Evolutionary conservation across 2,888 invertebrate species (phyloP).

Genomic region (Mimachlamys varia): DNA sequence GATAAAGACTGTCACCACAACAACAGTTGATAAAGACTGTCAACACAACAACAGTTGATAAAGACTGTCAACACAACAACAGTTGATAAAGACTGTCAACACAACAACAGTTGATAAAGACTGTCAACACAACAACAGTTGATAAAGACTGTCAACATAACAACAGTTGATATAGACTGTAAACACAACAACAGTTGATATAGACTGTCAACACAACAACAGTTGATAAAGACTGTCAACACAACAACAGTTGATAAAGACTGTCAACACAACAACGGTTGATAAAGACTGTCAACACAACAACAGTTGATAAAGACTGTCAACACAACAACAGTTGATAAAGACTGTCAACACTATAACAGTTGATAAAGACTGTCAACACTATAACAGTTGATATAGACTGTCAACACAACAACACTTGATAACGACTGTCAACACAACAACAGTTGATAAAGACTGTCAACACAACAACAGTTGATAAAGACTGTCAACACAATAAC

Average conservation of each 20-base stretch:
- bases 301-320: constrained; percentile 71
- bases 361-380: constrained; percentile 72
- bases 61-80: too few relatives aligned
- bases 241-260: constrained; percentile 50
- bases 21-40: too few relatives aligned
- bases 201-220: too few relatives aligned
- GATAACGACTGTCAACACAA: constrained; percentile 70
- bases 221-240: too few relatives aligned
- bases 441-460: constrained; percentile 71
- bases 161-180: too few relatives aligned
- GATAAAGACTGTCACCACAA: too few relatives aligned
- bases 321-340: constrained; percentile 45
- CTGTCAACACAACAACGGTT: constrained; percentile 62
- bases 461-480: constrained; percentile 45
- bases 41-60: too few relatives aligned
- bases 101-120: too few relatives aligned
- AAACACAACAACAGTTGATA: too few relatives aligned
- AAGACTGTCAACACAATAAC: constrained; percentile 66
- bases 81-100: too few relatives aligned
- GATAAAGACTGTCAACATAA: too few relatives aligned
- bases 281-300: constrained; percentile 70
- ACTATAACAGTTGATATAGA: constrained; percentile 65
- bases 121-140: too few relatives aligned
- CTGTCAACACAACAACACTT: constrained; percentile 62
- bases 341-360: constrained; percentile 66